A percentile compares a stretch with the other conserved stretches of the same genome.
phyloP scores from a whole-genome alignment of 2,888 invertebrate species.

The Gryllus longicercus region DNA sequence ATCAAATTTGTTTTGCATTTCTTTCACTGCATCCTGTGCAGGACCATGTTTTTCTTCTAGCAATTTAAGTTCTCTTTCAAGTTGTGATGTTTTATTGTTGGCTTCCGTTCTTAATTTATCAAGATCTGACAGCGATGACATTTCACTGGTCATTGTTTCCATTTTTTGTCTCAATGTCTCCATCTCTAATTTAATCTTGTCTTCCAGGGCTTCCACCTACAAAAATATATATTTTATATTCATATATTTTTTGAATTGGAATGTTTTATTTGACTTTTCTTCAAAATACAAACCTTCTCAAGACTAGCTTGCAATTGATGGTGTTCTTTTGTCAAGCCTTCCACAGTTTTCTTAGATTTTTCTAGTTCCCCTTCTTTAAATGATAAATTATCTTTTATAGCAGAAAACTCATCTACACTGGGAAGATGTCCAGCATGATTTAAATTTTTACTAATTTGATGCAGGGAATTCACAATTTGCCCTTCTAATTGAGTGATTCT shows the following conservation, averaged over 20 bases:
- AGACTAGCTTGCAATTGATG: constrained; percentile 49
- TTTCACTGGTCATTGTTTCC: constrained; percentile 58
- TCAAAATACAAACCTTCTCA: constrained; percentile 44
- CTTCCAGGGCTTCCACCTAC: constrained; percentile 64
- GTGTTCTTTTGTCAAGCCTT: constrained; percentile 59
- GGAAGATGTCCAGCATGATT: constrained; percentile 34
- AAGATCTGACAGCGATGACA: constrained; percentile 59
- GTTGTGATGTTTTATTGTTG: constrained; percentile 54
- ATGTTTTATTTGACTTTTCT: neutral
- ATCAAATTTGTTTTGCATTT: constrained; percentile 53
- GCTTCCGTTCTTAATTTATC: constrained; percentile 57
- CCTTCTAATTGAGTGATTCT: constrained; percentile 61
- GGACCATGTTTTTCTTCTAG: constrained; percentile 45
- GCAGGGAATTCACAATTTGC: constrained; percentile 61
- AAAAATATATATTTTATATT: neutral
- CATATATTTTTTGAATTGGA: too few relatives aligned
- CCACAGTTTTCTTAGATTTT: constrained; percentile 61
- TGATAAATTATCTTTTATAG: constrained; percentile 51
- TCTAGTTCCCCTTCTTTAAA: constrained; percentile 56
- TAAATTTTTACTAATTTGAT: constrained; percentile 63
- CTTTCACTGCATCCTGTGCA: constrained; percentile 42
- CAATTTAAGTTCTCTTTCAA: constrained; percentile 53
- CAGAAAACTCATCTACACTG: constrained; percentile 31
- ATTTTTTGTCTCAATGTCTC: constrained; percentile 50
- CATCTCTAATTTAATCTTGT: constrained; percentile 60